Evolutionary conservation across 2,888 invertebrate species (phyloP).

Genomic region (Atethmia centrago): DNA sequence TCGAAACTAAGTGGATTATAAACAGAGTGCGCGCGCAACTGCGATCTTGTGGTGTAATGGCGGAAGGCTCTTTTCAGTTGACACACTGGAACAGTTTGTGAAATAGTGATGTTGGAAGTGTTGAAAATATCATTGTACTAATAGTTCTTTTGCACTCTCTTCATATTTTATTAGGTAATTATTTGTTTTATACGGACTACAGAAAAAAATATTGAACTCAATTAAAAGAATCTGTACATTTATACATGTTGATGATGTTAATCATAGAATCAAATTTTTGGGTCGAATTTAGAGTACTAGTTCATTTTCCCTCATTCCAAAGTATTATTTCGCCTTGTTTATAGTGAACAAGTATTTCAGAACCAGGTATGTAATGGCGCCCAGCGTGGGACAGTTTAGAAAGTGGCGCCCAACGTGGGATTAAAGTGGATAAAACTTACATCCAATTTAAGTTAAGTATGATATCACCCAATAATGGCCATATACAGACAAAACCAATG

Average conservation of each 20-base stretch:
- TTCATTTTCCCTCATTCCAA: background rate
- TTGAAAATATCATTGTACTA: background rate
- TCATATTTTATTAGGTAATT: too few relatives aligned
- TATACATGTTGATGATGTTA: too few relatives aligned
- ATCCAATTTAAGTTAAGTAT: background rate
- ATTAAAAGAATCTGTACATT: background rate
- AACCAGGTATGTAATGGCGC: background rate
- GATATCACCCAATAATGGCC: background rate
- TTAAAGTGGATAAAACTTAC: background rate
- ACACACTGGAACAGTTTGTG: constrained; percentile 15
- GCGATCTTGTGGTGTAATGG: constrained; percentile 72
- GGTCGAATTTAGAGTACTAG: background rate
- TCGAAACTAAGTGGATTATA: constrained; percentile 84
- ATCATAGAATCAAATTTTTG: background rate
- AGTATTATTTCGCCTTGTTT: background rate
- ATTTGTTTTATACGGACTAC: background rate
- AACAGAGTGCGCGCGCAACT: constrained; percentile 87
- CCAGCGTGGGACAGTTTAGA: background rate
- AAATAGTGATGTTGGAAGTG: background rate
- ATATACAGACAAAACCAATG: background rate
- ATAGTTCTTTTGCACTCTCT: background rate
- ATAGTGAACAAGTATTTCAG: background rate
- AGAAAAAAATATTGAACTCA: background rate
- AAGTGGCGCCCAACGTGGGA: constrained; percentile 11
- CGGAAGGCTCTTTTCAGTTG: constrained; percentile 73